These are phyloP conservation scores for Fregetta grallaria DNA, from an alignment of 2,113 vertebrate genomes.

Conservation along the genomic window DNA sequence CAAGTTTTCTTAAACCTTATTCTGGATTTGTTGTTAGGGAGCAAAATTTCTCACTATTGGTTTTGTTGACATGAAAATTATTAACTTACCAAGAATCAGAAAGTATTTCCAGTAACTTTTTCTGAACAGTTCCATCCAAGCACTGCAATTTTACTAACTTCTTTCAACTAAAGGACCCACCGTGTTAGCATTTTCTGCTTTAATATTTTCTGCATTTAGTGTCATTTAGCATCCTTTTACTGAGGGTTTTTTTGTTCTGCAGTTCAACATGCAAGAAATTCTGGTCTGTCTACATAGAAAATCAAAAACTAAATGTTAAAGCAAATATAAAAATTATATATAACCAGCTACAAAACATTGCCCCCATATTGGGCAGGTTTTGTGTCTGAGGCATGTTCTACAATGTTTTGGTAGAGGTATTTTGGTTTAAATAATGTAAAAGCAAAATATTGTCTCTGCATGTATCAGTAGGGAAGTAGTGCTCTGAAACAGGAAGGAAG, in stretches of 20 bases:
- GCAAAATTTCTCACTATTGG: neutral
- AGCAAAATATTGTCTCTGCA: neutral
- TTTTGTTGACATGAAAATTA: neutral
- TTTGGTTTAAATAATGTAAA: neutral
- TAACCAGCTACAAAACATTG: neutral
- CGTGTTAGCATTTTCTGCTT: neutral
- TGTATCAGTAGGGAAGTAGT: neutral
- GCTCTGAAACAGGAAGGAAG: neutral
- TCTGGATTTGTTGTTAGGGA: neutral
- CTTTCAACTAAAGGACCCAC: neutral
- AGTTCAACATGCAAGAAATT: neutral
- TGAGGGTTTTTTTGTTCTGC: neutral
- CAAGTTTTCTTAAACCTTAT: neutral
- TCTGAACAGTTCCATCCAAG: neutral
- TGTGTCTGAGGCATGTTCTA: neutral
- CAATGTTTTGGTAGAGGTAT: neutral
- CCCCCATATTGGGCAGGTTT: neutral
- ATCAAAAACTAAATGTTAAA: neutral
- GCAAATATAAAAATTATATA: neutral
- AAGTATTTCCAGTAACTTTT: neutral
- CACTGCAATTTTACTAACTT: neutral
- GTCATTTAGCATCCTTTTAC: neutral
- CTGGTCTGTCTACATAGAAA: neutral
- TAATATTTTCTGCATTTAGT: neutral
- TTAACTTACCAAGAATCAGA: neutral